phyloP scores from a whole-genome alignment of 2,797 vertebrate species.

The Podarcis lilfordi region DNA sequence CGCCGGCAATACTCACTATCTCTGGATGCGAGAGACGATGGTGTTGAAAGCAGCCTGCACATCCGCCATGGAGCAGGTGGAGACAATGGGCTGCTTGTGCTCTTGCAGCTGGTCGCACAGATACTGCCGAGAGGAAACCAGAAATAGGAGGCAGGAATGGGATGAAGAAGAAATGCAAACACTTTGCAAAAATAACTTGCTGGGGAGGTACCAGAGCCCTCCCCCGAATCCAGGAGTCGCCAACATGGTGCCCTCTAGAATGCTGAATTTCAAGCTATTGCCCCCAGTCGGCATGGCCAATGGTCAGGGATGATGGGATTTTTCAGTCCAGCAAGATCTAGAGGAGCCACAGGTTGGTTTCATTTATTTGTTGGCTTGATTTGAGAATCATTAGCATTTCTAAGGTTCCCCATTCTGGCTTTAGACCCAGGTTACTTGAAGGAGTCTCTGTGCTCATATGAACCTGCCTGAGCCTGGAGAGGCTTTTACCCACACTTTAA shows the following conservation, averaged over 20 bases:
- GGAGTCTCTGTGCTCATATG: too few species aligned
- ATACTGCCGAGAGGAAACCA: slow-evolving; percentile 78
- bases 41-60: slow-evolving; percentile 95
- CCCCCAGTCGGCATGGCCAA: not conserved
- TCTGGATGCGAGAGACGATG: slow-evolving; percentile 94
- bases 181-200: not conserved
- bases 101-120: slow-evolving; percentile 92
- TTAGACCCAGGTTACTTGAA: too few species aligned
- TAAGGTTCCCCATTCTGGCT: not conserved
- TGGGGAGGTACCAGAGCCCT: not conserved
- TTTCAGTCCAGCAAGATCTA: not conserved
- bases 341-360: not conserved
- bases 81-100: slow-evolving; percentile 91
- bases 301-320: not conserved
- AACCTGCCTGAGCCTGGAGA: not conserved
- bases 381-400: too few species aligned
- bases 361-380: not conserved
- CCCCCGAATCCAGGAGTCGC: not conserved
- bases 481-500: not conserved
- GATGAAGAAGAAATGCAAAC: not conserved
- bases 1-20: slow-evolving; percentile 86
- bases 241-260: not conserved
- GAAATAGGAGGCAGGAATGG: not conserved
- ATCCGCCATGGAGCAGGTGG: slow-evolving; percentile 91
- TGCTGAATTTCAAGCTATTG: not conserved